Conservation (phyloP, 2,888 invertebrate species). For the Eristalinus aeneus region DNA sequence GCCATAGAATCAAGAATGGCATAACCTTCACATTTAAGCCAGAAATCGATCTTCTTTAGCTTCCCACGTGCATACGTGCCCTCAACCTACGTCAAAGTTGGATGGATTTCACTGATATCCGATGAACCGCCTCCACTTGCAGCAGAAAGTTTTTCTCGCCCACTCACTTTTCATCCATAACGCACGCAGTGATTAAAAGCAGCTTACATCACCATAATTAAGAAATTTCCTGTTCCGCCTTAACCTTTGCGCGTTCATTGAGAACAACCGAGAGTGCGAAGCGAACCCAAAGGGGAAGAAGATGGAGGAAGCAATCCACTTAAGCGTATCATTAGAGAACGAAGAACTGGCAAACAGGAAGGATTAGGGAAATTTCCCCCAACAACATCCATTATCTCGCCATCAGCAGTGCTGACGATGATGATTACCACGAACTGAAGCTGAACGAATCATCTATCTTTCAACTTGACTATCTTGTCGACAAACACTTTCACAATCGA, state of each 20-base stretch:
- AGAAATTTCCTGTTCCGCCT: neutral
- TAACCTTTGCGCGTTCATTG: neutral
- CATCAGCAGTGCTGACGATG: slow-evolving; percentile 53
- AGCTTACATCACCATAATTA: neutral
- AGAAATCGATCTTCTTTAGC: no score
- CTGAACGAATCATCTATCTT: slow-evolving; percentile 11
- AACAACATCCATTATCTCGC: slow-evolving; percentile 54
- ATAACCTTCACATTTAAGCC: neutral
- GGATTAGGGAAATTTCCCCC: slow-evolving; percentile 39
- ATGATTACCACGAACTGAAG: slow-evolving; percentile 38
- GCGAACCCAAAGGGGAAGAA: neutral
- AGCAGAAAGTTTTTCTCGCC: no score
- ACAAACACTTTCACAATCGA: neutral
- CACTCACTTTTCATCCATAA: no score
- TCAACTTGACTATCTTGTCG: neutral
- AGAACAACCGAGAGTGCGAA: neutral
- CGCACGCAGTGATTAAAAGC: neutral
- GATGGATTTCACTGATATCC: no score
- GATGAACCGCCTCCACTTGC: no score
- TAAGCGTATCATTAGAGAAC: neutral
- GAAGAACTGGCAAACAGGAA: slow-evolving; percentile 9
- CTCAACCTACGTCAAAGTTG: no score
- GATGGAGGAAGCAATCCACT: slow-evolving; percentile 1
- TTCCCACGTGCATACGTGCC: no score
- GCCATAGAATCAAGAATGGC: neutral